These are phyloP conservation scores for Mesochorus sp. DNA, from an alignment of 2,888 invertebrate genomes.

Conservation along the genomic window DNA sequence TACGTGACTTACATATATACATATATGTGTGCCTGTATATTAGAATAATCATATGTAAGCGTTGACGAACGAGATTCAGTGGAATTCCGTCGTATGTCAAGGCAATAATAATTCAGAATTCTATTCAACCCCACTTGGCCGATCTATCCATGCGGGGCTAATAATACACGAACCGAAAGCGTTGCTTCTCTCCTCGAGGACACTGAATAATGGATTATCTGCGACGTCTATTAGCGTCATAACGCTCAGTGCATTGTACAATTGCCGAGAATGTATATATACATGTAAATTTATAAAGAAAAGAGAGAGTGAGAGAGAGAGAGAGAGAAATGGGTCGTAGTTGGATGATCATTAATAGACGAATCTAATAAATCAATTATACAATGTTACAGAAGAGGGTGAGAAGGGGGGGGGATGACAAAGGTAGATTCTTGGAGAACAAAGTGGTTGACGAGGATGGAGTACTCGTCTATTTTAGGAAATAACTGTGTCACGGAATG, in stretches of 20 bases:
- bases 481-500: neutral
- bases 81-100: conserved; percentile 25
- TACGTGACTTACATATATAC: neutral
- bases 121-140: conserved; percentile 20
- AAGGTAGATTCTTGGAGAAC: neutral
- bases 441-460: neutral
- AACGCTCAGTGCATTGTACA: conserved; percentile 41
- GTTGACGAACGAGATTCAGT: neutral
- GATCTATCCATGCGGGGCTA: conserved; percentile 39
- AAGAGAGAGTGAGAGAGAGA: neutral
- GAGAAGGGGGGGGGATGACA: too few species aligned
- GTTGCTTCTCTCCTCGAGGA: conserved; percentile 44
- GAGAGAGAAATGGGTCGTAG: neutral
- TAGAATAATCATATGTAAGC: neutral
- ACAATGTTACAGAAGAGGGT: conserved; percentile 1
- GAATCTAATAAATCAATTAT: conserved; percentile 37
- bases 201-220: conserved; percentile 57
- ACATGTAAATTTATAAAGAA: neutral
- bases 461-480: neutral
- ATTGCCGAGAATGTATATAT: conserved; percentile 21
- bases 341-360: conserved; percentile 26
- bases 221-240: conserved; percentile 49
- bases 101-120: conserved; percentile 35
- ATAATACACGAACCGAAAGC: conserved; percentile 43
- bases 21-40: too few species aligned